Percentiles rank a stretch among this genome's conserved stretches.
Conservation (phyloP, 2,113 vertebrate genomes). For the Spea multiplicata region DNA sequence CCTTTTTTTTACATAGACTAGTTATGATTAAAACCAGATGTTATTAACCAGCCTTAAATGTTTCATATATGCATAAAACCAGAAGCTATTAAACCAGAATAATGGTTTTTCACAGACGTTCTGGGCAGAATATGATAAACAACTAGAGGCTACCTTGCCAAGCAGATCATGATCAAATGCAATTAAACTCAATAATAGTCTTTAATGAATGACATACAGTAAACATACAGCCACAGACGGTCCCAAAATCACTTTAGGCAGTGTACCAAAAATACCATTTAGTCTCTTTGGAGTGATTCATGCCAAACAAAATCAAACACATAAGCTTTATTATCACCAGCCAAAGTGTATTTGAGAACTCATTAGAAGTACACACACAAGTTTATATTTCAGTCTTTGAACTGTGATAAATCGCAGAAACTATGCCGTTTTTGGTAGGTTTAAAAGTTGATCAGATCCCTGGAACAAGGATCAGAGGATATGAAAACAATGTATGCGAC, state of each 20-base stretch:
- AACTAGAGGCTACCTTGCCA: constrained; percentile 55
- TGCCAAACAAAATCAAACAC: constrained; percentile 75
- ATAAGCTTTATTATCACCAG: constrained; percentile 69
- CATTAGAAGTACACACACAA: constrained; percentile 57
- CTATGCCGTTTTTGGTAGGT: constrained; percentile 7
- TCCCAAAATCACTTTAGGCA: constrained; percentile 77
- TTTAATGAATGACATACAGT: constrained; percentile 71
- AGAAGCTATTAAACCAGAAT: constrained; percentile 73
- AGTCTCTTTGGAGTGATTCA: constrained; percentile 68
- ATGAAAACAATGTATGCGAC: neutral
- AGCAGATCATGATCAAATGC: constrained; percentile 72
- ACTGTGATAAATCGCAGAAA: constrained; percentile 15
- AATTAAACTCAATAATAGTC: constrained; percentile 68
- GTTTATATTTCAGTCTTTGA: constrained; percentile 26
- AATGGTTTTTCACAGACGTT: constrained; percentile 71
- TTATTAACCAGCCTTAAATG: constrained; percentile 64
- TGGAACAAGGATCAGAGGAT: neutral
- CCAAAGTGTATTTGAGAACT: constrained; percentile 76
- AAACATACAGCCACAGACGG: constrained; percentile 67
- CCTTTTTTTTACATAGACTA: constrained; percentile 42
- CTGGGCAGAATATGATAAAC: constrained; percentile 70
- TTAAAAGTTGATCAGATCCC: neutral
- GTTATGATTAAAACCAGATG: constrained; percentile 74
- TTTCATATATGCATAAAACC: constrained; percentile 74
- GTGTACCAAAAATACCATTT: constrained; percentile 73